phyloP scores from a whole-genome alignment of 2,113 vertebrate species.

The Columba janthina region DNA sequence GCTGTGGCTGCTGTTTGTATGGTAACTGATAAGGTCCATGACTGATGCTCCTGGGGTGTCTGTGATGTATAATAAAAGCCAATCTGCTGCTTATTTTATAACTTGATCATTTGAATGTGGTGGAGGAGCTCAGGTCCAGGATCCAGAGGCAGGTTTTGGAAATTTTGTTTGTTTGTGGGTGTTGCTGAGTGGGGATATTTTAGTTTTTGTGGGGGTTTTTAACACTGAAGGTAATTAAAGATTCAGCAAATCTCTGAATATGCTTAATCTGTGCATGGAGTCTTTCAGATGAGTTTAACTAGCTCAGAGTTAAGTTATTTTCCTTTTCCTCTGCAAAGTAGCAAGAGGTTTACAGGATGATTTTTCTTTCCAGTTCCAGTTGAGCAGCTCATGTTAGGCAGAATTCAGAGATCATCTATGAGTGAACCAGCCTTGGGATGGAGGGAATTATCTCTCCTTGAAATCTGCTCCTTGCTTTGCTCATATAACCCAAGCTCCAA shows the following conservation, averaged over 20 bases:
- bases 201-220: not conserved
- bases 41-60: not conserved
- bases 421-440: accelerated
- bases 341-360: not conserved
- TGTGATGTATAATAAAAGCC: not conserved
- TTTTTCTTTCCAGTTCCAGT: not conserved
- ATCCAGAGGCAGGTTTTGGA: not conserved
- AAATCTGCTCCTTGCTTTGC: not conserved
- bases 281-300: not conserved
- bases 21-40: not conserved
- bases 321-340: not conserved
- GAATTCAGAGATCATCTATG: not conserved
- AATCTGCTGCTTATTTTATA: not conserved
- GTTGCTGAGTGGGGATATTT: not conserved
- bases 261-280: not conserved
- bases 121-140: not conserved
- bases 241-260: not conserved
- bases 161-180: not conserved
- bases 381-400: not conserved
- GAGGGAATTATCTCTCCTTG: not conserved
- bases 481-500: not conserved
- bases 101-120: not conserved
- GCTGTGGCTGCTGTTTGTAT: accelerated
- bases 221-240: not conserved
- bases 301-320: not conserved